Conservation (phyloP, 1,140 invertebrate species). For the Diorhabda elongata region DNA sequence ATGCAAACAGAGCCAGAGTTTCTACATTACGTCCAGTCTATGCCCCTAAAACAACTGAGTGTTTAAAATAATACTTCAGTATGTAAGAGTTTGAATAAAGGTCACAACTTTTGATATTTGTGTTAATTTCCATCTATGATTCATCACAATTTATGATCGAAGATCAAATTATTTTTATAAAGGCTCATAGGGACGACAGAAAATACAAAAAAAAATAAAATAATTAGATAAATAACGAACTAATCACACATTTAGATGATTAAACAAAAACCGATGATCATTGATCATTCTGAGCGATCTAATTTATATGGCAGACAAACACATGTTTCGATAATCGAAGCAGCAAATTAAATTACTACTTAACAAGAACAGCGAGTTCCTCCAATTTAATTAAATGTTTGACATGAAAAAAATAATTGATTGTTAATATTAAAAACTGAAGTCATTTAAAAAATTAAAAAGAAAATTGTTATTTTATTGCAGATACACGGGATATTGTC, state of each 20-base stretch:
- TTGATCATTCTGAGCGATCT: background rate
- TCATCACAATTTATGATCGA: too few species aligned
- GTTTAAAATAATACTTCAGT: too few species aligned
- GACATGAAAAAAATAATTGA: background rate
- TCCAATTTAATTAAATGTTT: background rate
- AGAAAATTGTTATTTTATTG: background rate
- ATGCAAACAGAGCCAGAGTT: too few species aligned
- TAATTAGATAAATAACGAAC: too few species aligned
- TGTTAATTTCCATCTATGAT: too few species aligned
- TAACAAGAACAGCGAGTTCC: background rate
- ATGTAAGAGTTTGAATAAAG: too few species aligned
- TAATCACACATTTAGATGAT: background rate
- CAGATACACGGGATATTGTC: background rate
- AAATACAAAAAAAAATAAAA: too few species aligned
- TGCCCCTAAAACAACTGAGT: too few species aligned
- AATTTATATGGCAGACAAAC: constrained; percentile 1
- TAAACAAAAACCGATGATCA: background rate
- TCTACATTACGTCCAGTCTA: too few species aligned
- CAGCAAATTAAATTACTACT: constrained; percentile 1
- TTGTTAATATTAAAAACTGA: background rate
- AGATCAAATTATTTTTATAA: too few species aligned
- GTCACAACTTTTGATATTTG: too few species aligned
- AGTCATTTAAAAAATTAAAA: background rate
- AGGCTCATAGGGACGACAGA: too few species aligned
- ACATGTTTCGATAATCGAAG: background rate